phyloP scores from a whole-genome alignment of 2,797 vertebrate species.

The Eremophila alpestris region DNA sequence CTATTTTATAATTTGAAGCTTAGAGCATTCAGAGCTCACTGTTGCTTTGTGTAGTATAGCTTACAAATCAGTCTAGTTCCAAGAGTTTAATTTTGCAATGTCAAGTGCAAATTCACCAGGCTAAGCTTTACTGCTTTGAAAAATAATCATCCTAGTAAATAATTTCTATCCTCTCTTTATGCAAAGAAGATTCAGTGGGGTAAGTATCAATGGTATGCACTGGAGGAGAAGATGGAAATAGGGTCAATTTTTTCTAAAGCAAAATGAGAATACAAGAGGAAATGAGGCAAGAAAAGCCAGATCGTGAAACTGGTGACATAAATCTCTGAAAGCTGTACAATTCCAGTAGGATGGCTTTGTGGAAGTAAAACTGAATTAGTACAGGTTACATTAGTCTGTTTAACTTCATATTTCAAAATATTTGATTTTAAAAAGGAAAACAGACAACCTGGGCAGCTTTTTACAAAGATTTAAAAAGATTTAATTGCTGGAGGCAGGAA shows the following conservation, averaged over 20 bases:
- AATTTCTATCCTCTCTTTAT: neutral
- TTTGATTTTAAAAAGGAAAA: constrained; percentile 12
- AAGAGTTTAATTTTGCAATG: neutral
- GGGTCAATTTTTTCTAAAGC: neutral
- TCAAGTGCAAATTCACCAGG: neutral
- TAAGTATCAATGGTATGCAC: neutral
- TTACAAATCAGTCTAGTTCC: neutral
- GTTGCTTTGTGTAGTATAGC: neutral
- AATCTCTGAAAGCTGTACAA: neutral
- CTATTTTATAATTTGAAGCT: neutral
- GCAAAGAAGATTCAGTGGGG: neutral
- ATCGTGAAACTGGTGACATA: neutral
- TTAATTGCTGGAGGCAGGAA: constrained; percentile 2
- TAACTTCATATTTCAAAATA: neutral
- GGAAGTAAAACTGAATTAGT: neutral
- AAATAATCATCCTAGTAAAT: neutral
- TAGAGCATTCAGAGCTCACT: neutral
- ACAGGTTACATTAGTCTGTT: neutral
- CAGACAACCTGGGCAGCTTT: neutral
- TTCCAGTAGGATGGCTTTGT: neutral
- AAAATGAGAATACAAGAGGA: neutral
- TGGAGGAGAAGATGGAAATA: neutral
- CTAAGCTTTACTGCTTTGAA: neutral
- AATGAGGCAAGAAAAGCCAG: neutral
- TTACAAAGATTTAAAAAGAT: neutral